Evolutionary conservation across 2,797 vertebrate genomes (phyloP).

Genomic region (Apodemus agrarius): DNA sequence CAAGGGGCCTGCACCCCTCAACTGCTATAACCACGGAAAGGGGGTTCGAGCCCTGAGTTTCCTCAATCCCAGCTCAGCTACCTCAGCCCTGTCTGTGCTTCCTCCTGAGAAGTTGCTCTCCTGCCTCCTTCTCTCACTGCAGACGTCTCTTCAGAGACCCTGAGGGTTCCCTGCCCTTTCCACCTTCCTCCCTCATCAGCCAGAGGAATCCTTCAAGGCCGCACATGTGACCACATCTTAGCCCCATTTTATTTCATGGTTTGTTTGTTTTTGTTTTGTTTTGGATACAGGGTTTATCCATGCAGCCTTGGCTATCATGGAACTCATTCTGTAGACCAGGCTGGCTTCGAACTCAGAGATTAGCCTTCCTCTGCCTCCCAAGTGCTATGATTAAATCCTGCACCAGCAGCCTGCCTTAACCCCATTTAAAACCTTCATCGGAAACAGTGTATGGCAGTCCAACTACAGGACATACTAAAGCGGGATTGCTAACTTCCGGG

Average conservation of each 20-base stretch:
- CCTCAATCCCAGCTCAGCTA: no score
- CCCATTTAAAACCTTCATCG: not conserved
- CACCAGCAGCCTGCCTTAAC: not conserved
- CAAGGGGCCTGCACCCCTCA: not conserved
- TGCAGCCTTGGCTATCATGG: not conserved
- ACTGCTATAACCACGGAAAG: not conserved
- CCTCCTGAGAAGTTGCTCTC: not conserved
- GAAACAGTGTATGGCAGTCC: not conserved
- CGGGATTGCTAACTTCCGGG: not conserved
- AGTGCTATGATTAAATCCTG: not conserved
- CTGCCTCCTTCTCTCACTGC: not conserved
- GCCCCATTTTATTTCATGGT: not conserved
- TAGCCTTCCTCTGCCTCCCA: not conserved
- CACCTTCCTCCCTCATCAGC: not conserved
- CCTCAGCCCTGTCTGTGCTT: not conserved
- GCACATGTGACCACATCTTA: not conserved
- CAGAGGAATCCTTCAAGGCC: not conserved
- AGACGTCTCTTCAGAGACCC: not conserved
- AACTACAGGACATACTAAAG: not conserved
- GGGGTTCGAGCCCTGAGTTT: not conserved
- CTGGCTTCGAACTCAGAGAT: not conserved
- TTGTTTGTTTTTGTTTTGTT: not conserved
- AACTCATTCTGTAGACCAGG: not conserved
- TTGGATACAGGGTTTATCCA: not conserved
- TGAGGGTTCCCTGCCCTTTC: no score